phyloP scores from a whole-genome alignment of 1,140 invertebrate species.

The Sitodiplosis mosellana region DNA sequence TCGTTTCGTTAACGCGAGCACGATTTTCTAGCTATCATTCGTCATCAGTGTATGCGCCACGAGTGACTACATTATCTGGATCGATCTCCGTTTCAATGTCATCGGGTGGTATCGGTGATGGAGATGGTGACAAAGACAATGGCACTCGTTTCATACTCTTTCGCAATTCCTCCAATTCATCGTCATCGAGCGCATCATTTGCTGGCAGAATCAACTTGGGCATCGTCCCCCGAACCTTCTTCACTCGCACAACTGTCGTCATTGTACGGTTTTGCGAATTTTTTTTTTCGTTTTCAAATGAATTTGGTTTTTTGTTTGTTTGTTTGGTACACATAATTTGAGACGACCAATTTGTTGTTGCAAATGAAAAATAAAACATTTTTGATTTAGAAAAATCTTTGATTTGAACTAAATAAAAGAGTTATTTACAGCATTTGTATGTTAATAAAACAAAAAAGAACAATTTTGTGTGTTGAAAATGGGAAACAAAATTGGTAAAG shows the following conservation, averaged over 20 bases:
- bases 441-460: too few relatives aligned
- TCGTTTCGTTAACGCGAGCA: not conserved
- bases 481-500: too few relatives aligned
- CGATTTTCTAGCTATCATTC: conserved; percentile 10
- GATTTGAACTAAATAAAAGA: too few relatives aligned
- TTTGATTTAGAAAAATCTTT: too few relatives aligned
- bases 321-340: too few relatives aligned
- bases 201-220: conserved; percentile 13
- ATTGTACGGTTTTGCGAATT: too few relatives aligned
- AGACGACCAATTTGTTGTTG: too few relatives aligned
- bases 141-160: too few relatives aligned
- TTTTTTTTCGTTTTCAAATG: not conserved
- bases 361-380: too few relatives aligned
- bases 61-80: conserved; percentile 22
- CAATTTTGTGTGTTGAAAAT: too few relatives aligned
- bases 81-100: conserved; percentile 23
- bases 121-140: conserved; percentile 11
- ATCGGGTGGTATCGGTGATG: conserved; percentile 15
- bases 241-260: conserved; percentile 20
- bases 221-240: conserved; percentile 24
- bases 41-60: conserved; percentile 13
- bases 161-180: not conserved
- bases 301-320: too few relatives aligned
- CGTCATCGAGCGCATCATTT: conserved; percentile 17
- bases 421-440: too few relatives aligned